Evolutionary conservation across 2,797 vertebrate species (phyloP).

Genomic region (Chrosomus eos): DNA sequence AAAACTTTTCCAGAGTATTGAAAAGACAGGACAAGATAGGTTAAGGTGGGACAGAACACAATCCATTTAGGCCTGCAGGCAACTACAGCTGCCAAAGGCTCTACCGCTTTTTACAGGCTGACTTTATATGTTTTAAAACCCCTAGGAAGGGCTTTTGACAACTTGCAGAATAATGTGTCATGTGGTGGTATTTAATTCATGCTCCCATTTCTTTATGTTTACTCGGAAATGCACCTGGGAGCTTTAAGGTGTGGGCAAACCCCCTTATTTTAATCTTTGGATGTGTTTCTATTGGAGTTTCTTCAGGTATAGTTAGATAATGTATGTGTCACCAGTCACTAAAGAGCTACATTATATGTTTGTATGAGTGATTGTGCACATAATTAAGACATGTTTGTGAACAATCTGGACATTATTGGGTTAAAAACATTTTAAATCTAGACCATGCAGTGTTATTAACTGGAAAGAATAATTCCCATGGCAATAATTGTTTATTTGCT

Average conservation of each 20-base stretch:
- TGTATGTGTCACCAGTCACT: conserved; percentile 6
- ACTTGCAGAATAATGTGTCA: conserved; percentile 33
- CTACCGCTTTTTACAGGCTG: conserved; percentile 6
- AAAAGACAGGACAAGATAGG: neutral
- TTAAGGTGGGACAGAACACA: conserved; percentile 16
- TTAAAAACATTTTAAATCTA: neutral
- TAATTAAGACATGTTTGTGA: neutral
- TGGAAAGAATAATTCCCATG: neutral
- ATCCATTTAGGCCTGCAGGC: conserved; percentile 16
- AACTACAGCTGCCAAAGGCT: conserved; percentile 22
- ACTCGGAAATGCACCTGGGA: conserved; percentile 23
- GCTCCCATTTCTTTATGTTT: conserved; percentile 35
- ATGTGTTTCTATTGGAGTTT: neutral
- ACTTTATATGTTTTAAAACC: conserved; percentile 28
- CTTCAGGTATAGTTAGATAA: neutral
- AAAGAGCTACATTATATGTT: neutral
- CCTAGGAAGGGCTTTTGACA: conserved; percentile 24
- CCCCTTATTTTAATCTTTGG: conserved; percentile 16
- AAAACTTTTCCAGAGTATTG: neutral
- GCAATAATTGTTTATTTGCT: neutral
- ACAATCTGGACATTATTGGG: neutral
- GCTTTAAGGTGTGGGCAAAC: neutral
- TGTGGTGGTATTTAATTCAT: conserved; percentile 23
- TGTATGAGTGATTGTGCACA: neutral
- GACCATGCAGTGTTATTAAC: neutral